Evolutionary conservation across 2,113 vertebrate species (phyloP).

Genomic region (Megaleporinus macrocephalus): DNA sequence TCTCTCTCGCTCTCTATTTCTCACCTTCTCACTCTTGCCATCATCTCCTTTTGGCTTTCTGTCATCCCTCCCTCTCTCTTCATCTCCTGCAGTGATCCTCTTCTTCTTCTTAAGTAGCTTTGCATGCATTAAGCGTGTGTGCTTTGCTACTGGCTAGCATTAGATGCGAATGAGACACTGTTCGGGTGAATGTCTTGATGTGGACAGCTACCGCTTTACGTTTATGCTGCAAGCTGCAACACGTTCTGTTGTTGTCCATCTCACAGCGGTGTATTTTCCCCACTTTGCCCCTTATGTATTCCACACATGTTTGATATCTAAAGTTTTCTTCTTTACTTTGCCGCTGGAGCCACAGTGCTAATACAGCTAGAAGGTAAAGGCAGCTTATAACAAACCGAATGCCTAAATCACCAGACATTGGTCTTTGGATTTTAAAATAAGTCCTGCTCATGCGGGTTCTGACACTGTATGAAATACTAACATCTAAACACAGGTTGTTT

Average conservation of each 20-base stretch:
- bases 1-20: not conserved
- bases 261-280: too few species aligned
- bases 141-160: conserved; percentile 38
- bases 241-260: too few species aligned
- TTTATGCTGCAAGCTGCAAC: not conserved
- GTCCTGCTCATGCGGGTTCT: not conserved
- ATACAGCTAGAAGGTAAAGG: too few species aligned
- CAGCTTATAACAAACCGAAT: too few species aligned
- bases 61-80: not conserved
- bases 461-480: too few species aligned
- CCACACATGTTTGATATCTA: too few species aligned
- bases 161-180: conserved; percentile 60
- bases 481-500: too few species aligned
- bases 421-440: not conserved
- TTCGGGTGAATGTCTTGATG: conserved; percentile 68
- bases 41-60: not conserved
- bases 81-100: conserved; percentile 16
- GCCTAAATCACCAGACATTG: not conserved
- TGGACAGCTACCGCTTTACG: not conserved
- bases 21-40: not conserved
- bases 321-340: too few species aligned
- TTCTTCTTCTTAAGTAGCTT: conserved; percentile 40
- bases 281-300: too few species aligned
- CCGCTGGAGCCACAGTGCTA: too few species aligned
- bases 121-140: conserved; percentile 43